Evolutionary conservation across 2,113 vertebrate species (phyloP).

Genomic region (Podarcis raffonei): DNA sequence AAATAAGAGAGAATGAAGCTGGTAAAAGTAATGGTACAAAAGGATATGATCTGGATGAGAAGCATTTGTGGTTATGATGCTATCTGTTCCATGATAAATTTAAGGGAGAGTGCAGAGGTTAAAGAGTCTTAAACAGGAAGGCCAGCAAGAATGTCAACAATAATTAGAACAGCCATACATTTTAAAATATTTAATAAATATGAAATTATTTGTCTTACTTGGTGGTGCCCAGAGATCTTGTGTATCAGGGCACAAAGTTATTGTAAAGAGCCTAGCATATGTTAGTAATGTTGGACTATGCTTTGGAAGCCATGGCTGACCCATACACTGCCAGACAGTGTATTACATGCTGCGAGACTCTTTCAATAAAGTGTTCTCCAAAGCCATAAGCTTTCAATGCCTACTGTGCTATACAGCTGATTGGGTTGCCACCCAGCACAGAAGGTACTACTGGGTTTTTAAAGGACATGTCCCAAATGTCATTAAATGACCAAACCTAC

Average conservation of each 20-base stretch:
- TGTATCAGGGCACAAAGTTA: background rate
- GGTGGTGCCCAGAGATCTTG: slow-evolving; percentile 16
- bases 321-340: background rate
- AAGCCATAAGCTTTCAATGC: background rate
- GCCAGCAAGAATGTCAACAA: background rate
- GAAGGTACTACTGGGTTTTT: background rate
- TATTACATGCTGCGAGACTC: background rate
- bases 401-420: background rate
- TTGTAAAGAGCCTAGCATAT: slow-evolving; percentile 15
- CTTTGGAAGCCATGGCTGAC: background rate
- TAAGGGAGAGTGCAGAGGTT: background rate
- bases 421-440: background rate
- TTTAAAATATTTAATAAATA: background rate
- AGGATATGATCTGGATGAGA: background rate
- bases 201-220: background rate
- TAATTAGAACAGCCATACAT: background rate
- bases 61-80: background rate
- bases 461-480: background rate
- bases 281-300: no score
- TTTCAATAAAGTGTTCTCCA: background rate
- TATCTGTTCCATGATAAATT: background rate
- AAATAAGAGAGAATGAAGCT: background rate
- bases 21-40: background rate
- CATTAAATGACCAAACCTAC: background rate
- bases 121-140: background rate